Evolutionary conservation across 2,113 vertebrate genomes (phyloP).

Genomic region (Neodontobutis hainanensis): DNA sequence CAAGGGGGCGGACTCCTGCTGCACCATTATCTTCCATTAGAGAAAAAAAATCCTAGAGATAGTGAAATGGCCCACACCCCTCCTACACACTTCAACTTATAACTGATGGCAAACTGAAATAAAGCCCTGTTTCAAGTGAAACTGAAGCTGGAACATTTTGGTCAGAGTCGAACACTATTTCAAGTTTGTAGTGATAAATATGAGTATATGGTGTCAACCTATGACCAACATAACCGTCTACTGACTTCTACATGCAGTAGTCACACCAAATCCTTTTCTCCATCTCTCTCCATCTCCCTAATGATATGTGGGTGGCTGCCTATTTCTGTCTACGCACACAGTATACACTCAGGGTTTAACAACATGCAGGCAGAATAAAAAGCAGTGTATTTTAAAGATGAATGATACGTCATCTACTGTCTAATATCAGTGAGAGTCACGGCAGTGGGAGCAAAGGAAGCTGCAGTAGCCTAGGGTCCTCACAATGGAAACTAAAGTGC

Average conservation of each 20-base stretch:
- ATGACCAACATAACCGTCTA: constrained; percentile 56
- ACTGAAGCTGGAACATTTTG: constrained; percentile 13
- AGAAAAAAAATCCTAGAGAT: constrained; percentile 9
- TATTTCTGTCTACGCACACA: constrained; percentile 77
- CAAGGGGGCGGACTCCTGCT: constrained; percentile 63
- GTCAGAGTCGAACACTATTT: constrained; percentile 2
- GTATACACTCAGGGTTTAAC: constrained; percentile 62
- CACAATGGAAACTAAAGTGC: constrained; percentile 26
- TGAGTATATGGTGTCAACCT: constrained; percentile 42
- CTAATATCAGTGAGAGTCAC: constrained; percentile 63
- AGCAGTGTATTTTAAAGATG: constrained; percentile 69
- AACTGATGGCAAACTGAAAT: constrained; percentile 35
- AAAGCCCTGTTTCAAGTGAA: constrained; percentile 33
- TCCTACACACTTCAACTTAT: constrained; percentile 48
- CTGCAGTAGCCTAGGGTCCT: constrained; percentile 36
- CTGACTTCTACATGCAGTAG: constrained; percentile 53
- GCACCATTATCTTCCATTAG: constrained; percentile 43
- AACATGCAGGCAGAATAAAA: constrained; percentile 58
- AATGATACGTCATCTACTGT: constrained; percentile 51
- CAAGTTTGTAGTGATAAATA: not conserved
- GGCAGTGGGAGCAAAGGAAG: constrained; percentile 50
- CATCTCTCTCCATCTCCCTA: constrained; percentile 72
- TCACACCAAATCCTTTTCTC: constrained; percentile 59
- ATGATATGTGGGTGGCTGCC: constrained; percentile 81
- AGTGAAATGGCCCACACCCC: constrained; percentile 38